phyloP scores from a whole-genome alignment of 1,140 invertebrate species.

The Psilanteris sp. region DNA sequence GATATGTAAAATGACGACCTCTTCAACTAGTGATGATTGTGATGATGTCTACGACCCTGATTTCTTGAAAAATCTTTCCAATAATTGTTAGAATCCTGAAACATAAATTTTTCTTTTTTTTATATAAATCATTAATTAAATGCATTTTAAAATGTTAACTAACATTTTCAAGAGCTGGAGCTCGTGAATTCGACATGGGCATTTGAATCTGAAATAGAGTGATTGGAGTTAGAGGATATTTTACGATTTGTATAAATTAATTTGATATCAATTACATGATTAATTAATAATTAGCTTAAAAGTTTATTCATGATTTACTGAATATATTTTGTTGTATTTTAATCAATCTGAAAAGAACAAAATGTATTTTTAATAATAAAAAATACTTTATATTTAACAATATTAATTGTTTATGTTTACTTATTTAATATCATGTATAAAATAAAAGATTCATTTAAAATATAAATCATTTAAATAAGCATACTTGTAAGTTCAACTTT shows the following conservation, averaged over 20 bases:
- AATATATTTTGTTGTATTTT: conserved; percentile 4
- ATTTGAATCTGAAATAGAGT: conserved; percentile 77
- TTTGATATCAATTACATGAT: too few relatives aligned
- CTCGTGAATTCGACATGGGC: conserved; percentile 65
- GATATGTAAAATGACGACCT: conserved; percentile 5
- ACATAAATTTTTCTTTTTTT: conserved; percentile 61
- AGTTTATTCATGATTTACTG: too few relatives aligned
- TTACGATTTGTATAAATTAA: conserved; percentile 8
- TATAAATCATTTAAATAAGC: too few relatives aligned
- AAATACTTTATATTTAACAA: too few relatives aligned
- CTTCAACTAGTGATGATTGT: conserved; percentile 69
- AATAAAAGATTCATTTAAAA: too few relatives aligned
- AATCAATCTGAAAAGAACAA: too few relatives aligned
- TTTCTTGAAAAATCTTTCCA: conserved; percentile 69
- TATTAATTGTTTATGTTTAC: too few relatives aligned
- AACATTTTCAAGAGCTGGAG: conserved; percentile 66
- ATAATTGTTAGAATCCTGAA: conserved; percentile 61
- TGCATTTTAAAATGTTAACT: conserved; percentile 54
- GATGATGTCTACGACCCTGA: conserved; percentile 67
- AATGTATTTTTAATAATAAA: too few relatives aligned
- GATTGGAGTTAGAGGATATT: conserved; percentile 40
- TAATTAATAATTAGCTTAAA: too few relatives aligned
- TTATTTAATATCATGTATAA: too few relatives aligned
- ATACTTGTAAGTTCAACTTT: too few relatives aligned
- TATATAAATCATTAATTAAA: conserved; percentile 6